Evolutionary conservation across 2,888 invertebrate species (phyloP).

Genomic region (Orchestes rusci): DNA sequence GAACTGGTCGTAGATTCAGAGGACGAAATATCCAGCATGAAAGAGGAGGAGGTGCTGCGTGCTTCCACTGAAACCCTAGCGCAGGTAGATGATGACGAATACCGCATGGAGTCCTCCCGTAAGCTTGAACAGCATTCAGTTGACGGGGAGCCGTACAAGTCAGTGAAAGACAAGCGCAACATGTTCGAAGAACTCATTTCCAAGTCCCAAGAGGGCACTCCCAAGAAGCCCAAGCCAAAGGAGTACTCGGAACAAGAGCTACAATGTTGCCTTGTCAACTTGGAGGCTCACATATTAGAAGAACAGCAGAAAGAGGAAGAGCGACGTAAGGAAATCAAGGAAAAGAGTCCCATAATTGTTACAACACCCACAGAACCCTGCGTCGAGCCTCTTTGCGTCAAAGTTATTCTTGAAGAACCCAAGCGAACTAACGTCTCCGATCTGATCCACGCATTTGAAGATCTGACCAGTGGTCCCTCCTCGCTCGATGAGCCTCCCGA

Average conservation of each 20-base stretch:
- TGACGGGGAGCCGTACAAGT: conserved; percentile 31
- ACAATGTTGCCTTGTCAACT: conserved; percentile 24
- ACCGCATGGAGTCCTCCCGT: conserved; percentile 30
- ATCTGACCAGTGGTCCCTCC: conserved; percentile 10
- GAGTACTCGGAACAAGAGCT: conserved; percentile 30
- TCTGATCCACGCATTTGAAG: conserved; percentile 18
- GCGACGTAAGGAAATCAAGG: conserved; percentile 15
- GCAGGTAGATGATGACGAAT: conserved; percentile 40
- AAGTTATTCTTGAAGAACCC: conserved; percentile 23
- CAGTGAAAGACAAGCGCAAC: conserved; percentile 39
- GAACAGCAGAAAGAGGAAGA: conserved; percentile 14
- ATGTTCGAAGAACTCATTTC: conserved; percentile 42
- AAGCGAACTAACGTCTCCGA: conserved; percentile 7
- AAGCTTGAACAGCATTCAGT: conserved; percentile 25
- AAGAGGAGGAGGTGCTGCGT: conserved; percentile 40
- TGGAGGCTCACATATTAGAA: conserved; percentile 30
- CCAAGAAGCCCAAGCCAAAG: conserved; percentile 31
- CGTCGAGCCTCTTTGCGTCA: conserved; percentile 36
- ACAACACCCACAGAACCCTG: conserved; percentile 22
- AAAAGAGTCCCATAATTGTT: conserved; percentile 12
- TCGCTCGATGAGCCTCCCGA: conserved; percentile 10
- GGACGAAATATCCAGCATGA: conserved; percentile 44
- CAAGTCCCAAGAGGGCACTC: conserved; percentile 38
- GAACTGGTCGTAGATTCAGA: conserved; percentile 39
- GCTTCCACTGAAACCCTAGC: conserved; percentile 42